phyloP scores from a whole-genome alignment of 1,140 invertebrate genomes.

The Drosophila malerkotliana region DNA sequence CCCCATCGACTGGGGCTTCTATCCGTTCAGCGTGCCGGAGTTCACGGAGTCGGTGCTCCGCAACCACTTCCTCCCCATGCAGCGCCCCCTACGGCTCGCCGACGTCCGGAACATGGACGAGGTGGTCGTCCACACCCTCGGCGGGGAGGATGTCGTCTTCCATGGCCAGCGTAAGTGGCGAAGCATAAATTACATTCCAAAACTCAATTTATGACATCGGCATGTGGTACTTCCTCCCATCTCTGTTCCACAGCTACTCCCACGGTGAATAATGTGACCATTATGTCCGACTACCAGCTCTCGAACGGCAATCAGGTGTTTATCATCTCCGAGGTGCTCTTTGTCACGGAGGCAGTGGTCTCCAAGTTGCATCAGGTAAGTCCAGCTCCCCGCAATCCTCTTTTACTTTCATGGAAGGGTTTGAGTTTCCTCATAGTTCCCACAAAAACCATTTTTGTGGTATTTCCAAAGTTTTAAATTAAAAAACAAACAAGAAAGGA shows the following conservation, averaged over 20 bases:
- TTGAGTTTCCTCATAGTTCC: too few species aligned
- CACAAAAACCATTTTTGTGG: too few species aligned
- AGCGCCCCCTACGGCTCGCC: conserved; percentile 85
- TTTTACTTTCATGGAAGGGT: too few species aligned
- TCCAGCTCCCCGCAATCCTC: not conserved
- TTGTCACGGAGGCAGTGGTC: conserved; percentile 86
- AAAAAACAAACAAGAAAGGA: too few species aligned
- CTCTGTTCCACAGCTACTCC: conserved; percentile 79
- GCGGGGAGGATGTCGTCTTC: conserved; percentile 86
- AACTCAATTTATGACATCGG: conserved; percentile 36
- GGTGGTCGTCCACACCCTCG: conserved; percentile 85
- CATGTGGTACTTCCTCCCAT: not conserved
- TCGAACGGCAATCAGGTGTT: conserved; percentile 86
- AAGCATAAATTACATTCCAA: conserved; percentile 21
- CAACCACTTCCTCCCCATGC: conserved; percentile 87
- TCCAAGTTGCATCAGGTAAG: conserved; percentile 85
- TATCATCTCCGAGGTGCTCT: conserved; percentile 87
- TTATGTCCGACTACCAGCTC: conserved; percentile 86
- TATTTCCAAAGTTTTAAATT: too few species aligned
- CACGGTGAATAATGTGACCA: conserved; percentile 86
- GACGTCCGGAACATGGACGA: conserved; percentile 85
- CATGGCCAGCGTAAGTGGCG: conserved; percentile 85
- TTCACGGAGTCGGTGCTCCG: conserved; percentile 87
- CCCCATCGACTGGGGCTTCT: conserved; percentile 89
- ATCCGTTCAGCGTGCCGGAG: conserved; percentile 88